Percentiles rank a stretch among this genome's conserved stretches.
Evolutionary conservation across 2,888 invertebrate species (phyloP).

Genomic region (Marasmarcha lunaedactyla): DNA sequence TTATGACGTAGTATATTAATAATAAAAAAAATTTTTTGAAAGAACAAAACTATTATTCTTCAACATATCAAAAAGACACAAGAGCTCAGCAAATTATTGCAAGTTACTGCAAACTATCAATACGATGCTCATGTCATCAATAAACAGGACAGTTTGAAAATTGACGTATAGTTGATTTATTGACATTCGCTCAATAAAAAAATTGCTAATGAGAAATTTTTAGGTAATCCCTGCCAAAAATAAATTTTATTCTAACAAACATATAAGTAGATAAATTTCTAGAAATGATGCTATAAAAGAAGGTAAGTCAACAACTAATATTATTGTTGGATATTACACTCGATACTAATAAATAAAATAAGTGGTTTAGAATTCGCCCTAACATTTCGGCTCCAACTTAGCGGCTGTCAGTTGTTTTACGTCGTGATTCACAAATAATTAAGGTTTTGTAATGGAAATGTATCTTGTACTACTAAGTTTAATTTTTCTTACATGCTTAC

Average conservation of each 20-base stretch:
- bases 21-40: no score
- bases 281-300: constrained; percentile 34
- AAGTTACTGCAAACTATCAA: no score
- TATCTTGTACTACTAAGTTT: constrained; percentile 17
- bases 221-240: constrained; percentile 37
- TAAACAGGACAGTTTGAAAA: no score
- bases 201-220: constrained; percentile 31
- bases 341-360: no score
- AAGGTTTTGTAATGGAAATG: constrained; percentile 12
- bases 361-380: no score
- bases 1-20: no score
- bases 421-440: constrained; percentile 21
- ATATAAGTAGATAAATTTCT: constrained; percentile 23
- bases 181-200: constrained; percentile 26
- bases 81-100: no score
- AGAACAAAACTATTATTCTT: no score
- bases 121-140: no score
- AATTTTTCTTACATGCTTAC: constrained; percentile 50
- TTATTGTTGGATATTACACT: no score
- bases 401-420: constrained; percentile 69
- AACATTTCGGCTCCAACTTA: constrained; percentile 21
- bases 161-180: no score
- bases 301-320: not conserved
- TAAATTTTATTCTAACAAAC: constrained; percentile 21
- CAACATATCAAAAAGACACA: no score